These are phyloP conservation scores for Festucalex cinctus DNA, from an alignment of 2,113 vertebrate genomes.

Conservation along the genomic window DNA sequence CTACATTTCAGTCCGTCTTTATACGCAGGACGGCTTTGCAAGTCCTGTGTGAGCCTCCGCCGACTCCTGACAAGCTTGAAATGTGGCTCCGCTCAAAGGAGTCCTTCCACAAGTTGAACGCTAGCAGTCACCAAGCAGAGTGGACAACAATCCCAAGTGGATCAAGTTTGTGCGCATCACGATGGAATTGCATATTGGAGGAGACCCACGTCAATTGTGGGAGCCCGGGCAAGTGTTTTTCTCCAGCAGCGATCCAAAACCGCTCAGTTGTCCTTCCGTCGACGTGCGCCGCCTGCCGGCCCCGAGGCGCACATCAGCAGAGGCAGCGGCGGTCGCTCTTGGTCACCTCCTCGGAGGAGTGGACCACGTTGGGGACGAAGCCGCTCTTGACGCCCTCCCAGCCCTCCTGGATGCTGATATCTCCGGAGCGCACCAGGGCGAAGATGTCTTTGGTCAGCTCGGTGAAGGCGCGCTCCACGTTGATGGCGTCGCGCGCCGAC, in stretches of 20 bases:
- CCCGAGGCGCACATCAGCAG: conserved; percentile 77
- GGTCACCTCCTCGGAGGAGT: conserved; percentile 94
- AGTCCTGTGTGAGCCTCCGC: background rate
- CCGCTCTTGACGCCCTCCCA: conserved; percentile 99
- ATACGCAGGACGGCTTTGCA: background rate
- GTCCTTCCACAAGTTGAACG: conserved; percentile 19
- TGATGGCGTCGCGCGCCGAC: conserved; percentile 96
- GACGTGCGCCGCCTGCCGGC: conserved; percentile 7
- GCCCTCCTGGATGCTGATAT: conserved; percentile 96
- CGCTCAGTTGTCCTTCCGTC: conserved; percentile 10
- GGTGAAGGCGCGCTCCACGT: conserved; percentile 93
- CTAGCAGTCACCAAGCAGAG: too few species aligned
- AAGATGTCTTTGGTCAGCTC: conserved; percentile 97
- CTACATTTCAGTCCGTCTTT: too few species aligned
- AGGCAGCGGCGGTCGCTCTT: conserved; percentile 93
- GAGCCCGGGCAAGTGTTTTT: conserved; percentile 18
- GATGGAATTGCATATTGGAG: conserved; percentile 57
- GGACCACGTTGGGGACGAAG: conserved; percentile 94
- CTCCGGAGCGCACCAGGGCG: conserved; percentile 90
- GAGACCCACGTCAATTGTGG: conserved; percentile 1
- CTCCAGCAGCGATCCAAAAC: conserved; percentile 19
- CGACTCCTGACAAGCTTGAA: background rate
- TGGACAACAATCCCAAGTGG: background rate
- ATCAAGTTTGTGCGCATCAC: conserved; percentile 21
- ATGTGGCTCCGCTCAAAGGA: background rate